phyloP scores from a whole-genome alignment of 2,113 vertebrate genomes.

The Hiodon tergisus region DNA sequence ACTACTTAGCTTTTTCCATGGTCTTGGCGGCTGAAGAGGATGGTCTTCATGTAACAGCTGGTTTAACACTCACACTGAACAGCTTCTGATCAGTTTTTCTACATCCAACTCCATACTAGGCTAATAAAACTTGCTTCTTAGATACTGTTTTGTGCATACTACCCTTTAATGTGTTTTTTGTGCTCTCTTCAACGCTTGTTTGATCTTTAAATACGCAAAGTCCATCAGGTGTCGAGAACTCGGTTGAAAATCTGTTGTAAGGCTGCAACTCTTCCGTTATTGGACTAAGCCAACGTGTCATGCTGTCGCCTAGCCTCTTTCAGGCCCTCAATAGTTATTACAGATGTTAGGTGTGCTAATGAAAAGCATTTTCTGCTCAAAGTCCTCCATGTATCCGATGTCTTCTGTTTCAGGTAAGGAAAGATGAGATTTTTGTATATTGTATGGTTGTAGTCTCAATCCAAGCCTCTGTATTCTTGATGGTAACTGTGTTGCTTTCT shows the following conservation, averaged over 20 bases:
- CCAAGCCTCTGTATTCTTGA: too few relatives aligned
- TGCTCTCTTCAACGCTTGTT: constrained; percentile 15
- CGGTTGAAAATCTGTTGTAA: neutral
- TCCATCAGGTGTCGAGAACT: constrained; percentile 16
- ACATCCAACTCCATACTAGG: constrained; percentile 11
- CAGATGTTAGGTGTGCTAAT: too few relatives aligned
- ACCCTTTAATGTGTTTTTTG: constrained; percentile 23
- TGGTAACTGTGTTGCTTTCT: too few relatives aligned
- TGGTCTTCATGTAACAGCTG: constrained; percentile 23
- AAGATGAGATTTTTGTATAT: too few relatives aligned
- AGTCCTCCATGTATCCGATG: too few relatives aligned
- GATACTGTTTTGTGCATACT: constrained; percentile 12
- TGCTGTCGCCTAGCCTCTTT: too few relatives aligned
- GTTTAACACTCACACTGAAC: constrained; percentile 15
- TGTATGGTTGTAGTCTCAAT: too few relatives aligned
- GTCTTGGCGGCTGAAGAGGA: constrained; percentile 23
- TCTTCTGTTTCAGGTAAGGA: too few relatives aligned
- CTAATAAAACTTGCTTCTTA: neutral
- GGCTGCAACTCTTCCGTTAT: too few relatives aligned
- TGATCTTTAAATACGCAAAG: constrained; percentile 6
- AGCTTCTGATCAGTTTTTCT: constrained; percentile 24
- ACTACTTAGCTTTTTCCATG: constrained; percentile 26
- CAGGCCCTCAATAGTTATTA: too few relatives aligned
- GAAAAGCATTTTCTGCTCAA: too few relatives aligned
- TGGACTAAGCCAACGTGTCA: too few relatives aligned